Evolutionary conservation across 1,140 invertebrate species (phyloP).

Genomic region (Stenopsyche tienmushanensis): DNA sequence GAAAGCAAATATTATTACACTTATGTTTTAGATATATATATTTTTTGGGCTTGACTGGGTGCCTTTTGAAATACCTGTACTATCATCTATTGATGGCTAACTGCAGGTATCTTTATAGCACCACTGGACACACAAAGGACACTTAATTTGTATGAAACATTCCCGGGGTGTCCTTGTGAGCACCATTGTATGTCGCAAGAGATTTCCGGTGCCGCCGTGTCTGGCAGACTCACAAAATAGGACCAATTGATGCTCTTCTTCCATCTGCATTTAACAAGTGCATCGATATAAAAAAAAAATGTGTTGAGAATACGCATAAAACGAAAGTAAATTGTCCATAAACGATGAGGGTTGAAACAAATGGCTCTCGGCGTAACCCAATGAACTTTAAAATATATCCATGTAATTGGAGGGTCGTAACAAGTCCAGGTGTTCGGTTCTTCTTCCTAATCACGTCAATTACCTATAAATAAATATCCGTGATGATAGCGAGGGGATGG

Average conservation of each 20-base stretch:
- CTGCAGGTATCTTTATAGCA: constrained; percentile 17
- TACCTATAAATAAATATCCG: constrained; percentile 22
- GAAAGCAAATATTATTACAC: no score
- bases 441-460: constrained; percentile 18
- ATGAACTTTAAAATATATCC: background rate
- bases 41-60: no score
- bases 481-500: background rate
- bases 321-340: background rate
- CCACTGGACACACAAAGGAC: constrained; percentile 8
- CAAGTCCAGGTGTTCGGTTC: constrained; percentile 16
- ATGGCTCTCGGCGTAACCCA: background rate
- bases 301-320: background rate
- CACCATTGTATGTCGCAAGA: constrained; percentile 17
- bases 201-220: constrained; percentile 34
- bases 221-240: constrained; percentile 19
- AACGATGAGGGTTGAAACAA: constrained; percentile 3
- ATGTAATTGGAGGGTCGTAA: background rate
- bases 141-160: constrained; percentile 15
- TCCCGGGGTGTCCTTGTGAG: constrained; percentile 7
- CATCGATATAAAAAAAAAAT: no score
- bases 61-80: background rate
- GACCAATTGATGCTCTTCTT: no score
- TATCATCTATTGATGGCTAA: constrained; percentile 4
- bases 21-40: no score
- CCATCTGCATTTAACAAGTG: no score